These are phyloP conservation scores for Deroplatys truncata DNA, from an alignment of 2,888 invertebrate species.

Conservation along the genomic window DNA sequence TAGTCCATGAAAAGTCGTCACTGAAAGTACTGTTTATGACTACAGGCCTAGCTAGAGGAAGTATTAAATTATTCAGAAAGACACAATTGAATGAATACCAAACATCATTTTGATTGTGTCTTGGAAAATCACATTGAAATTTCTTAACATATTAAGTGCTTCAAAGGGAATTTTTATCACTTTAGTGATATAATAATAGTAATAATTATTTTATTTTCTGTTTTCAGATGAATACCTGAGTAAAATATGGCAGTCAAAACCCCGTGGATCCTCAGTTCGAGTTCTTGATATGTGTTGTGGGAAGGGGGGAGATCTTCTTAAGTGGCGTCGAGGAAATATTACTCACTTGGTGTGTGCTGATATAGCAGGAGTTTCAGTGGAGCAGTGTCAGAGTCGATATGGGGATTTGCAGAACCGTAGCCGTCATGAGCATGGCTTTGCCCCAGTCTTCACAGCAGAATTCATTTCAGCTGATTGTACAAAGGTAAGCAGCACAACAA, in stretches of 20 bases:
- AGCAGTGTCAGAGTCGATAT: slow-evolving; percentile 85
- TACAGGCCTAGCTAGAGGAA: too few relatives aligned
- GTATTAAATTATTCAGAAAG: too few relatives aligned
- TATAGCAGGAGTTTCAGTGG: slow-evolving; percentile 87
- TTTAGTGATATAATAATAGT: too few relatives aligned
- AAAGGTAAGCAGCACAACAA: slow-evolving; percentile 49
- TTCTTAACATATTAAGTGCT: too few relatives aligned
- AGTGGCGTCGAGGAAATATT: slow-evolving; percentile 85
- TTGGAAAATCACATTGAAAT: too few relatives aligned
- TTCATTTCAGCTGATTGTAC: slow-evolving; percentile 91
- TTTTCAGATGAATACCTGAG: slow-evolving; percentile 53
- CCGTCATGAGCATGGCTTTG: slow-evolving; percentile 30
- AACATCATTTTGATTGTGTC: too few relatives aligned
- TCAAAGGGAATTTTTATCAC: too few relatives aligned
- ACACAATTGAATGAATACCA: too few relatives aligned
- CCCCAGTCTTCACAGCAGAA: slow-evolving; percentile 69
- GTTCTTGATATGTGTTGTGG: slow-evolving; percentile 96
- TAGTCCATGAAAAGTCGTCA: too few relatives aligned
- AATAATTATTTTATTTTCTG: not conserved
- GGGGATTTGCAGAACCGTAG: slow-evolving; percentile 45
- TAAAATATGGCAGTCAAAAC: slow-evolving; percentile 58
- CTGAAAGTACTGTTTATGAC: too few relatives aligned
- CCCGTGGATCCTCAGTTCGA: slow-evolving; percentile 59
- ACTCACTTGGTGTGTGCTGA: slow-evolving; percentile 85
- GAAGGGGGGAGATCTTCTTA: slow-evolving; percentile 97